A percentile compares a stretch with the other conserved stretches of the same genome.
These are phyloP conservation scores for Orius laevigatus DNA, from an alignment of 1,140 invertebrate genomes.

Conservation along the genomic window DNA sequence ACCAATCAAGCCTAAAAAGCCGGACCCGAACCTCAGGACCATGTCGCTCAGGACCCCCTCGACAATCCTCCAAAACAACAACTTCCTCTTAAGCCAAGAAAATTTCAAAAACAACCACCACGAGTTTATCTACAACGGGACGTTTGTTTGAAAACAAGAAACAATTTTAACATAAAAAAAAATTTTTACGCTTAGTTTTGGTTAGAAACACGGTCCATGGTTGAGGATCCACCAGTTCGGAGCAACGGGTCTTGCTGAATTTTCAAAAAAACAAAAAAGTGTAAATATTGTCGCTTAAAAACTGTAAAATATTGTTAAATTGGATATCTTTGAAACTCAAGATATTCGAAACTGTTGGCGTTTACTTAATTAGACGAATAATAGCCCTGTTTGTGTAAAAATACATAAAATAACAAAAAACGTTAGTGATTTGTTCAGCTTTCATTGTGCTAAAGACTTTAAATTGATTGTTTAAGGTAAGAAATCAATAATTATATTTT, in stretches of 20 bases:
- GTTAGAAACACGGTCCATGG: constrained; percentile 11
- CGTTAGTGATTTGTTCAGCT: too few relatives aligned
- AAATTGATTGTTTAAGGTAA: too few relatives aligned
- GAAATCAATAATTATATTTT: too few relatives aligned
- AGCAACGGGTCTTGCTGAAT: constrained; percentile 13
- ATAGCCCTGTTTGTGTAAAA: too few relatives aligned
- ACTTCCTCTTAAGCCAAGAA: constrained; percentile 9
- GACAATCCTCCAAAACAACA: constrained; percentile 6
- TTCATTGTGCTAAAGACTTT: too few relatives aligned
- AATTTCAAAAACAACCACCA: constrained; percentile 8
- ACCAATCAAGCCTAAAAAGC: constrained; percentile 12
- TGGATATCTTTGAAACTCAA: not conserved
- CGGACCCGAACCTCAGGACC: constrained; percentile 8
- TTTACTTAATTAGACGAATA: too few relatives aligned
- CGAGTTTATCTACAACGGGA: constrained; percentile 9
- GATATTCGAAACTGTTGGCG: too few relatives aligned
- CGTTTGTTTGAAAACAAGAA: constrained; percentile 10
- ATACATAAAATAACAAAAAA: too few relatives aligned
- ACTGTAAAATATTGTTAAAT: too few relatives aligned
- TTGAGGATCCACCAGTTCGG: constrained; percentile 16
- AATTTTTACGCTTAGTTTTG: constrained; percentile 14
- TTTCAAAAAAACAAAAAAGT: constrained; percentile 3
- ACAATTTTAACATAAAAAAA: not conserved
- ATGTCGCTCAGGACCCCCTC: constrained; percentile 4
- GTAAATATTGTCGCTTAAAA: constrained; percentile 5